Base-by-base conservation (phyloP, 2,888 invertebrate species). In the Ormyrus thymus region DNA sequence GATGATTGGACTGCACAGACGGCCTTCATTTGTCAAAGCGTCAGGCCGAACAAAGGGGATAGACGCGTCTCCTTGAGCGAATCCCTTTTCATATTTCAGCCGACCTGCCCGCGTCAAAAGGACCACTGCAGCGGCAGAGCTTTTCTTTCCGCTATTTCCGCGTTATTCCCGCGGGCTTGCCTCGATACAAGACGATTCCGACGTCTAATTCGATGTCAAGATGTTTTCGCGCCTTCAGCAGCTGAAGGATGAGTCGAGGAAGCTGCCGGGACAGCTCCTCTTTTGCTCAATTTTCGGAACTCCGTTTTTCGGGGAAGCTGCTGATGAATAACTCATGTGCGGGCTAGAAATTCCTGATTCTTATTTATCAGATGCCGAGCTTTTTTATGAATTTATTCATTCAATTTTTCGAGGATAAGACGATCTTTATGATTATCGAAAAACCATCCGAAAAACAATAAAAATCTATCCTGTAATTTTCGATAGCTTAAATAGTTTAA, bases 21-120 rank as follows among this genome's bases (percentile, higher is more conserved):
- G 13, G 77, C 73, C 74, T 77, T 80, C 80, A 80, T 80, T 80
- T 80, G 71, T 80, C 80, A 80, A 77, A 80, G 74, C 73, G 74
- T 77, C 69, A 15, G 53, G 7, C 6, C 65, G 73, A 80, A 80
- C 80, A 80, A 80, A 80, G 50, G 76, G 53, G 43, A 70, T 61
- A 69, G 68, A 69, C 69, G 58, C 64, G 61, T 29, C 43, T n/a
- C 61, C 10, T 46, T 13, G 43, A 43, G 50, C 55, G 56, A 72
- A 76, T 68, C 62, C 72, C 64, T 73, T 73, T 80, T 80, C 80
- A 80, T 80, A 80, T 80, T 76, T 80, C 80, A 80, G 68, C 75
- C 58, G 61, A 6, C 15, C 62, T 29, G 29, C 29, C 8, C 11
- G n/a, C 62, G 53, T 62, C 53, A 15, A 61, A 53, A 62, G 15